Evolutionary conservation across 2,797 vertebrate genomes (phyloP).

Genomic region (Aeoliscus strigatus): DNA sequence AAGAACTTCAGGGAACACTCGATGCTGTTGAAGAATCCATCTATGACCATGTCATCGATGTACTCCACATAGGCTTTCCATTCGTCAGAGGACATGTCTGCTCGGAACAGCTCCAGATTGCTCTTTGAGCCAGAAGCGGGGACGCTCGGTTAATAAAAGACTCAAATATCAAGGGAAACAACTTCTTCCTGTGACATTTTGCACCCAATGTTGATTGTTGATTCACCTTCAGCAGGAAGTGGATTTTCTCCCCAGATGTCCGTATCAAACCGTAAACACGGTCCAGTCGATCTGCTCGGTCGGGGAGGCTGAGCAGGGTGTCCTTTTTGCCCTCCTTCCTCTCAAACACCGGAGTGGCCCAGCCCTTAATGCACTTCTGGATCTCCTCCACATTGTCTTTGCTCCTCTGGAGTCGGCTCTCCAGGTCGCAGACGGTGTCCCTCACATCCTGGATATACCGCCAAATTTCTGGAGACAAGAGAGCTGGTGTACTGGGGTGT

Average conservation of each 20-base stretch:
- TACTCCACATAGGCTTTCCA: constrained; percentile 88
- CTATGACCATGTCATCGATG: constrained; percentile 85
- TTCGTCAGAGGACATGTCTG: constrained; percentile 70
- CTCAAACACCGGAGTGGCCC: constrained; percentile 82
- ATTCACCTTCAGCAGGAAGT: constrained; percentile 80
- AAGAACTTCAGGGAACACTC: constrained; percentile 88
- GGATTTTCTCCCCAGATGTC: constrained; percentile 83
- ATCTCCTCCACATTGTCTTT: constrained; percentile 86
- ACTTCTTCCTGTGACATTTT: too few relatives aligned
- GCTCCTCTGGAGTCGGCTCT: constrained; percentile 78
- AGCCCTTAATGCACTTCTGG: constrained; percentile 77
- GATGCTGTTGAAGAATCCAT: constrained; percentile 84
- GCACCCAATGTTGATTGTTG: too few relatives aligned
- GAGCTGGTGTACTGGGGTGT: too few relatives aligned
- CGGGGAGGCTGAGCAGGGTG: constrained; percentile 78
- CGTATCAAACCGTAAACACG: constrained; percentile 73
- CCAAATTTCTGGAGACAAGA: constrained; percentile 77
- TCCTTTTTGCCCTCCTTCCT: constrained; percentile 86
- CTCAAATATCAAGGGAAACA: neutral
- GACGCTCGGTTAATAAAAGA: too few relatives aligned
- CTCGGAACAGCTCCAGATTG: constrained; percentile 79
- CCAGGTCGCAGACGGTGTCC: constrained; percentile 76
- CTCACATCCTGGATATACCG: constrained; percentile 77
- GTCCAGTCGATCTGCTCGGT: constrained; percentile 75
- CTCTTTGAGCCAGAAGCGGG: constrained; percentile 69